Conservation (phyloP, 1,140 invertebrate genomes). For the Hestina assimilis region DNA sequence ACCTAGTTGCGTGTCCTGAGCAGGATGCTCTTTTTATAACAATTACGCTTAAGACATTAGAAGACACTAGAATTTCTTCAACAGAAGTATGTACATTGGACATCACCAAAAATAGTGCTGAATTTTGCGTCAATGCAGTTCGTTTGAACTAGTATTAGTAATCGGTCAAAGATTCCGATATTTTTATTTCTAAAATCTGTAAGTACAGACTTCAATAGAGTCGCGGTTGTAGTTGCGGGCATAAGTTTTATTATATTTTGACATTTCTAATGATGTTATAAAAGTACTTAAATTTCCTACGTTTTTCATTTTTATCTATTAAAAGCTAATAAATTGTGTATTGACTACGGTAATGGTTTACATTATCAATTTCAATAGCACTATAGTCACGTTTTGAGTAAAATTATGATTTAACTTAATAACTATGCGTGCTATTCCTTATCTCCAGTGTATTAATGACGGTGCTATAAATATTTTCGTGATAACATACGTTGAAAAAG, state of each 20-base stretch:
- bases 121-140: too few relatives aligned
- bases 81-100: neutral
- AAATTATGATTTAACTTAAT: slow-evolving; percentile 12
- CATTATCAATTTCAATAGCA: slow-evolving; percentile 13
- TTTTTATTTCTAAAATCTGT: too few relatives aligned
- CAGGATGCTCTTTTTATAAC: slow-evolving; percentile 46
- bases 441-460: slow-evolving; percentile 8
- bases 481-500: neutral
- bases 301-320: slow-evolving; percentile 1
- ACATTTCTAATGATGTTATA: too few relatives aligned
- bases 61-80: neutral
- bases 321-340: slow-evolving; percentile 17
- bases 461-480: slow-evolving; percentile 2
- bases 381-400: slow-evolving; percentile 15
- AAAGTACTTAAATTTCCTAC: slow-evolving; percentile 4
- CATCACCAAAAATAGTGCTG: too few relatives aligned
- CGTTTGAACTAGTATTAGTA: too few relatives aligned
- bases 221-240: too few relatives aligned
- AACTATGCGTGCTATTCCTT: slow-evolving; percentile 22
- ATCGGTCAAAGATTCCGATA: too few relatives aligned
- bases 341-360: slow-evolving; percentile 27
- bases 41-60: slow-evolving; percentile 8
- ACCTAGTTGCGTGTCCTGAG: slow-evolving; percentile 52
- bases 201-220: too few relatives aligned
- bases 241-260: too few relatives aligned